phyloP scores from a whole-genome alignment of 1,140 invertebrate species.

The Spodoptera litura region DNA sequence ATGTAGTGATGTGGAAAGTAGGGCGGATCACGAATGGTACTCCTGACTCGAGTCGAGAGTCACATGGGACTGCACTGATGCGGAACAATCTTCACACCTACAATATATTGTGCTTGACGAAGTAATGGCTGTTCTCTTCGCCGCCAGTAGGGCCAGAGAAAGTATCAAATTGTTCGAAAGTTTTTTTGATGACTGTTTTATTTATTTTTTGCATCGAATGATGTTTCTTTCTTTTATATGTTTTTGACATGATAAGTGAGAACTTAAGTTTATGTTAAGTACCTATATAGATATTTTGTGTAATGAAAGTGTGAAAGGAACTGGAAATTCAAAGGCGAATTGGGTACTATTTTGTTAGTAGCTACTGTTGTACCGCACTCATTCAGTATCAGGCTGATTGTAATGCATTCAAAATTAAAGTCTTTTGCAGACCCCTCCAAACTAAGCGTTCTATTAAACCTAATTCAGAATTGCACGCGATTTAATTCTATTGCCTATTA shows the following conservation, averaged over 20 bases:
- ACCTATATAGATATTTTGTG: no score
- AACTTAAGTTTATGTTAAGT: neutral
- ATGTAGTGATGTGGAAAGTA: slow-evolving; percentile 56
- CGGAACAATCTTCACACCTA: slow-evolving; percentile 16
- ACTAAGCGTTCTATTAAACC: no score
- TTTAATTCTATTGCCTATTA: slow-evolving; percentile 1
- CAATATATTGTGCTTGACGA: slow-evolving; percentile 6
- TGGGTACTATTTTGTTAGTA: no score
- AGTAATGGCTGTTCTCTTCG: neutral
- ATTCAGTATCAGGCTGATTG: no score
- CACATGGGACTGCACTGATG: neutral
- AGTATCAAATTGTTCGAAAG: slow-evolving; percentile 41
- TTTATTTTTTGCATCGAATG: neutral
- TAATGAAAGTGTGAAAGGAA: no score
- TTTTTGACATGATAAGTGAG: neutral
- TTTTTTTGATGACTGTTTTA: slow-evolving; percentile 12
- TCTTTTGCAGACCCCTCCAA: no score
- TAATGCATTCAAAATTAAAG: no score
- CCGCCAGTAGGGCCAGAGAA: slow-evolving; percentile 53
- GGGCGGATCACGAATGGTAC: slow-evolving; percentile 49
- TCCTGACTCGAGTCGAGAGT: slow-evolving; percentile 22
- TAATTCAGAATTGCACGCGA: no score
- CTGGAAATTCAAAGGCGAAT: no score
- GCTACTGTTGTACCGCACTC: no score
- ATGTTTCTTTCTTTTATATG: neutral